A percentile compares a stretch with the other conserved stretches of the same genome.
Conservation (phyloP, 30 jellyfish, hydroid and myxozoan genomes). For the Aurelia aurita complex sp. Pacific region DNA sequence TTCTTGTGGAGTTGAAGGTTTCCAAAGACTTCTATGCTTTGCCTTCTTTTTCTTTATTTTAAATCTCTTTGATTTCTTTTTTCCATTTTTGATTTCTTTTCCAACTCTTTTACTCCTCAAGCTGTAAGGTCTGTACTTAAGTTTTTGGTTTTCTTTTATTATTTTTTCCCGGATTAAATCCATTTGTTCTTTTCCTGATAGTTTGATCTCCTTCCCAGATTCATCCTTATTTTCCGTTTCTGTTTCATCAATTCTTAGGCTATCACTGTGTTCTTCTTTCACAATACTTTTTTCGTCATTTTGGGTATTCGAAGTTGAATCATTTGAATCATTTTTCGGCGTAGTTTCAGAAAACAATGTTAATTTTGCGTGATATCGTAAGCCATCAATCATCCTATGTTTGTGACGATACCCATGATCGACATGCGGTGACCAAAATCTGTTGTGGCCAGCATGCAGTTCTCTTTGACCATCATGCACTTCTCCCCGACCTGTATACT, state of each 20-base stretch:
- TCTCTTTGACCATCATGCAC: constrained; percentile 1
- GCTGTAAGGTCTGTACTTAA: constrained; percentile 74
- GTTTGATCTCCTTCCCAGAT: not conserved
- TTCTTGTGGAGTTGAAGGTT: constrained; percentile 56
- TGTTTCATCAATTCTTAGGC: not conserved
- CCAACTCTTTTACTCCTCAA: constrained; percentile 55
- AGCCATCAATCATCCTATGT: constrained; percentile 58
- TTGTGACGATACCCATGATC: constrained; percentile 29
- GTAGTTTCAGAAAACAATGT: constrained; percentile 24
- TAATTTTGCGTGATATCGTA: constrained; percentile 32
- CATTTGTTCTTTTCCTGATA: constrained; percentile 28
- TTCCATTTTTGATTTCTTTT: not conserved
- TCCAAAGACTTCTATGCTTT: constrained; percentile 17
- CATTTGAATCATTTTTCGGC: not conserved
- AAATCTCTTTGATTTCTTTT: not conserved
- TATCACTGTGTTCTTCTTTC: no score
- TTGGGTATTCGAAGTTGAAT: not conserved
- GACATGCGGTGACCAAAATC: constrained; percentile 11
- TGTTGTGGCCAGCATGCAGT: constrained; percentile 6
- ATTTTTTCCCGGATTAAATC: constrained; percentile 22
- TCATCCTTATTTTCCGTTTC: not conserved
- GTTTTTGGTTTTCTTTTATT: constrained; percentile 34
- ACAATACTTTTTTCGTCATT: no score
- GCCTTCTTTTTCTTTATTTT: constrained; percentile 13
- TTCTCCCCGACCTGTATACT: not conserved